These are phyloP conservation scores for Heliconius eleuchia DNA, from an alignment of 1,140 invertebrate species.

Conservation along the genomic window DNA sequence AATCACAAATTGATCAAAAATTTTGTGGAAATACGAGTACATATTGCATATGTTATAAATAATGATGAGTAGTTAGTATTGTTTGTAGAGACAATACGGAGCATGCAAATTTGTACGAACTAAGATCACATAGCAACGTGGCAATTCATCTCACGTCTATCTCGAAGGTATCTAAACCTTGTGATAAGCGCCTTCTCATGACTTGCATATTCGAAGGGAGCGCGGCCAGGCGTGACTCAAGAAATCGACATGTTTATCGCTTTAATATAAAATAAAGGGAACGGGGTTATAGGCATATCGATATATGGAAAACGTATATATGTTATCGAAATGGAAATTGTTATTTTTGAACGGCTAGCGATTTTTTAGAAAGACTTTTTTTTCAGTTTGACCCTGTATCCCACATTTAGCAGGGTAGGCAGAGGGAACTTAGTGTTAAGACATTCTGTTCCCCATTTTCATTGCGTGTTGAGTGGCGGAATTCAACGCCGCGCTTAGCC, in stretches of 20 bases:
- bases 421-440: too few relatives aligned
- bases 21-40: not conserved
- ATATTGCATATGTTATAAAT: constrained; percentile 10
- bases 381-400: too few relatives aligned
- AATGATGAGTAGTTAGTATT: constrained; percentile 18
- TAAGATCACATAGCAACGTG: constrained; percentile 49
- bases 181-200: constrained; percentile 79
- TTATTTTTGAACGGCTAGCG: constrained; percentile 43
- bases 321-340: constrained; percentile 68
- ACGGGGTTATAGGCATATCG: constrained; percentile 61
- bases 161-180: constrained; percentile 61
- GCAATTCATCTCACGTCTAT: constrained; percentile 74
- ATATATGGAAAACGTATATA: constrained; percentile 71
- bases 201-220: constrained; percentile 77
- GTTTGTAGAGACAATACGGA: constrained; percentile 29
- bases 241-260: constrained; percentile 80
- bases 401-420: too few relatives aligned
- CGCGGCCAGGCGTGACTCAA: constrained; percentile 68
- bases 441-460: too few relatives aligned
- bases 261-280: constrained; percentile 81
- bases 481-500: too few relatives aligned
- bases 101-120: constrained; percentile 35
- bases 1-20: not conserved
- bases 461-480: too few relatives aligned
- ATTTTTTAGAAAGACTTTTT: too few relatives aligned